Evolutionary conservation across 2,797 vertebrate genomes (phyloP).

Genomic region (Acipenser ruthenus): DNA sequence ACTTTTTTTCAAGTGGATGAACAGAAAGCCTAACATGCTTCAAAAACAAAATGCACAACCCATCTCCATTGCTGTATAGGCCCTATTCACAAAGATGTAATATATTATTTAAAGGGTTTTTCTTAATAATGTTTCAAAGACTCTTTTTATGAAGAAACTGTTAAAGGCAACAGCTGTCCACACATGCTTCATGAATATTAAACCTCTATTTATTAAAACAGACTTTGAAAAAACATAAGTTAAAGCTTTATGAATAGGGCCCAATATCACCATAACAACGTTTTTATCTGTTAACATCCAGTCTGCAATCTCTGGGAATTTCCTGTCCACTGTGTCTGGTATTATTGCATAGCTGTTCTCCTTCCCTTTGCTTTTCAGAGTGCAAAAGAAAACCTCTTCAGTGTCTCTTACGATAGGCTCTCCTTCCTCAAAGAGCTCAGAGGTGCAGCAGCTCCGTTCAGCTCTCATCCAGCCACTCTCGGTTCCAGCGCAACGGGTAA

Average conservation of each 20-base stretch:
- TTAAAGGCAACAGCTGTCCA: no score
- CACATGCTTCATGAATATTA: no score
- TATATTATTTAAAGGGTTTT: no score
- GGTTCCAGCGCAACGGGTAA: conserved; percentile 75
- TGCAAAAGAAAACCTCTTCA: conserved; percentile 88
- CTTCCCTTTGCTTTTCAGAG: conserved; percentile 47
- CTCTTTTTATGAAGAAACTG: no score
- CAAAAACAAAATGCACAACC: background rate
- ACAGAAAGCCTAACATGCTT: background rate
- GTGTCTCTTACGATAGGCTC: conserved; percentile 91
- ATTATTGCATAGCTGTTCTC: background rate
- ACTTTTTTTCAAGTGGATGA: background rate
- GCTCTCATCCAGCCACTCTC: conserved; percentile 84
- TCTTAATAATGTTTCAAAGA: no score
- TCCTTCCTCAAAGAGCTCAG: conserved; percentile 74
- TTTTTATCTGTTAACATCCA: no score
- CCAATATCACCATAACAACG: no score
- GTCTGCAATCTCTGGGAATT: no score
- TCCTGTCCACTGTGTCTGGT: conserved; percentile 5
- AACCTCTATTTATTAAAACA: no score
- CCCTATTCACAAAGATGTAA: background rate
- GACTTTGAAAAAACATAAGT: no score
- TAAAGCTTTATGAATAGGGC: no score
- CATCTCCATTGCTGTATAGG: background rate
- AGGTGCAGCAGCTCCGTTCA: conserved; percentile 61